Base-by-base conservation (phyloP, 1,140 invertebrate genomes). In the Drosophila kikkawai region DNA sequence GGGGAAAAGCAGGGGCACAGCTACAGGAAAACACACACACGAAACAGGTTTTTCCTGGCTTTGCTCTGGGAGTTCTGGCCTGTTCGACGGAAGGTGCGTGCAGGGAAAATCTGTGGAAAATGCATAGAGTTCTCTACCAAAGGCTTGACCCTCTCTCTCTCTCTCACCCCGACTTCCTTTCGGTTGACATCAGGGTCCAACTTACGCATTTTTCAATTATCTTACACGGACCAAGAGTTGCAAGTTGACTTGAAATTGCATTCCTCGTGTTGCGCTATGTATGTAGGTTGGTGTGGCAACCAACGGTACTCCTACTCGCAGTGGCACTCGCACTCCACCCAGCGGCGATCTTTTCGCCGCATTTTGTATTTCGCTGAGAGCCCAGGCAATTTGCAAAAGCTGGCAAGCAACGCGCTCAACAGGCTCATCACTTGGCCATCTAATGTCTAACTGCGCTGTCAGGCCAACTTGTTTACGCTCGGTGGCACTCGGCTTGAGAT, bases 271-370 rank as follows among this genome's bases (percentile, higher is more conserved):
- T 77, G 75, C 50, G 32, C 50, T 78, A 81, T 84, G 77, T 87
- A 90, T 84, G 74, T 88, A 84, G 84, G 84, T 88, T 88, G 84
- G 81, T 88, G 84, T 90, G 84, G 85, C 84, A 88, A 88, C 29
- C 85, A 88, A 88, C 84, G 84, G 84, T 84, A 88, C 77, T 56
- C 53, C 53, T 56, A 55, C 53, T 36, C 51, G 34, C 8, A 55
- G 17, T 22, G 34, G 26, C n/a, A 51, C 29, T 29, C 50, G 12
- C 32, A 53, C 34, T 53, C 17, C 22, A 39, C 42, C 69, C 70
- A 55, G 69, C 53, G 69, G 69, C 69, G 8, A 48, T 73, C 45
- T 73, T 73, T 73, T 73, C 67, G 55, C 57, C 50, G 75, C 75
- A 36, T 53, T 53, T 53, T 32, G 50, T 17, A 44, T 44, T 44